These are phyloP conservation scores for Turdus rufiventris DNA, from an alignment of 2,113 vertebrate species.

Conservation along the genomic window DNA sequence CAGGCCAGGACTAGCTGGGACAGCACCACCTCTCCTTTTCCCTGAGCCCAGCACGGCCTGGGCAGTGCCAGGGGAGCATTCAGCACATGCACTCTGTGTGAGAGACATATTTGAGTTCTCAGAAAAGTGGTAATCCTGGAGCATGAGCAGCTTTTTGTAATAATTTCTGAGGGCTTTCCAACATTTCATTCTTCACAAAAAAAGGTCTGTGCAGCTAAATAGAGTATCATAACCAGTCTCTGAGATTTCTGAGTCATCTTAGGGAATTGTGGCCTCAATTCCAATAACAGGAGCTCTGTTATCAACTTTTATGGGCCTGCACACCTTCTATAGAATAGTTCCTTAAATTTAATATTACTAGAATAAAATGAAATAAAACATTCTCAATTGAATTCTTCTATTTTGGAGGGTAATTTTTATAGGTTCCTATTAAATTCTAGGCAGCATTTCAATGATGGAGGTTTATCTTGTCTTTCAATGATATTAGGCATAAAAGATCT, in stretches of 20 bases:
- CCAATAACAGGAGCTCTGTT: conserved; percentile 18
- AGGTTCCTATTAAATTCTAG: neutral
- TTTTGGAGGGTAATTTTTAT: conserved; percentile 15
- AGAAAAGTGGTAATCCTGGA: neutral
- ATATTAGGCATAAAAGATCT: neutral
- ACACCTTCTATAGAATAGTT: neutral
- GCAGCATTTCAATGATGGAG: neutral
- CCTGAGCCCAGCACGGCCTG: neutral
- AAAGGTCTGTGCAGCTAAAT: neutral
- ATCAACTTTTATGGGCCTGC: neutral
- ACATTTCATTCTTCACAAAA: neutral
- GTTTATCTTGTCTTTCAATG: conserved; percentile 3
- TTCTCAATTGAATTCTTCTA: neutral
- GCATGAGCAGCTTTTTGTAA: neutral
- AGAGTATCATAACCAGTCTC: neutral
- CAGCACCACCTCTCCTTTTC: neutral
- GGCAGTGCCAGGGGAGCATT: neutral
- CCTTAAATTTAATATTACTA: conserved; percentile 12
- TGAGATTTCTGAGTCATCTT: neutral
- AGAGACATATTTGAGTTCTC: neutral
- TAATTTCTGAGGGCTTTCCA: neutral
- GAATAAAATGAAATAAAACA: neutral
- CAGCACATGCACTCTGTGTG: neutral
- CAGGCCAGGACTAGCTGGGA: neutral
- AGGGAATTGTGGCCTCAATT: conserved; percentile 10